Evolutionary conservation across 2,888 invertebrate genomes (phyloP), one percentile per base, ranked within the genome.

Genomic region (Apocheima hispidaria): DNA sequence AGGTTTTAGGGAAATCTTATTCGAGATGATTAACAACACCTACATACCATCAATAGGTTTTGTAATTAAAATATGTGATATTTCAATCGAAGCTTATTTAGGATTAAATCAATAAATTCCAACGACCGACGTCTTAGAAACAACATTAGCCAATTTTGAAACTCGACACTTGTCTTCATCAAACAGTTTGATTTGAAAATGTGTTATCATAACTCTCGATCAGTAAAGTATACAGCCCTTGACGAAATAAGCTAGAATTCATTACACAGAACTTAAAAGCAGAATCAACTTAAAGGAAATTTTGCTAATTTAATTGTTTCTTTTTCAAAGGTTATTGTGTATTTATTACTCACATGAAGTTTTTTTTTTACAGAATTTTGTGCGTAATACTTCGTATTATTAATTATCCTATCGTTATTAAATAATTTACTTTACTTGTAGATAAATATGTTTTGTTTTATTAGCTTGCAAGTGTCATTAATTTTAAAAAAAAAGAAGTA

Each of bases 1-100:
- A 36, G 18, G 1, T 38, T 40, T 21, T 40, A 20, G 3, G 12
- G 10, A 30, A 23, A 53, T 21, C 43, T 28, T 56, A 56, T 41
- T 43, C 57, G 57, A 57, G 16, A 35, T 38, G n/a, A 10, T 16
- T 16, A 16, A 16, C 14, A 16, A 6, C 2, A 6, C 21, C 43
- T 12, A 1, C 3, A 1, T 23, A 14, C n/a, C n/a, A n/a, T n/a
- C n/a, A n/a, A n/a, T 14, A 20, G 1, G 5, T 40, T 12, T 21
- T 40, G 6, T 16, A 9, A n/a, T 35, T 36, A 9, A 1, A 36
- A 16, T 16, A 20, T 40, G 9, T 18, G 9, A 38, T 9, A 18
- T 38, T 18, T 26, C 7, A 43, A 43, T 43, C n/a, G 6, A 43
- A 23, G 23, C 43, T 2, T 26, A 14, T 26, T 26, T 6, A 14